A percentile compares a stretch with the other conserved stretches of the same genome.
These are phyloP conservation scores for Phymanthus crucifer DNA, from an alignment of 92 coral and sea anemone genomes.

Conservation along the genomic window DNA sequence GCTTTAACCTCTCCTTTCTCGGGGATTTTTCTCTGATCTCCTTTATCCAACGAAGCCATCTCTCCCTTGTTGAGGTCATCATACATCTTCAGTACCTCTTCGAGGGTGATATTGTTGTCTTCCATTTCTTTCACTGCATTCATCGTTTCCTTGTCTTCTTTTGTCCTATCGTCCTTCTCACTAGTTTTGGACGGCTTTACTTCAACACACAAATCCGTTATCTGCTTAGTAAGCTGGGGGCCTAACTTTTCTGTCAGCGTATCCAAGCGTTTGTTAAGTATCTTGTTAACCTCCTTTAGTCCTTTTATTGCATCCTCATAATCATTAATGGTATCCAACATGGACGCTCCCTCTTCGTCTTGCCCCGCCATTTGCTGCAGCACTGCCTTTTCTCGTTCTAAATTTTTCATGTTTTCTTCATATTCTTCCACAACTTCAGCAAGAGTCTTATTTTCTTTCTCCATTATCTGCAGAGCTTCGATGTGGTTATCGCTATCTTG, in stretches of 20 bases:
- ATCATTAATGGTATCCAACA: slow-evolving; percentile 47
- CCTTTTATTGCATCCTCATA: slow-evolving; percentile 57
- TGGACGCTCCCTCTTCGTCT: slow-evolving; percentile 34
- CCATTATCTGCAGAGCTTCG: slow-evolving; percentile 58
- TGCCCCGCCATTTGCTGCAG: slow-evolving; percentile 31
- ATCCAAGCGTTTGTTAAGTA: slow-evolving; percentile 33
- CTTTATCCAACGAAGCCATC: slow-evolving; percentile 13
- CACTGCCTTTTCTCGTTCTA: slow-evolving; percentile 46
- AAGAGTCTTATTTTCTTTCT: slow-evolving; percentile 50
- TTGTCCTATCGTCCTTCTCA: neutral
- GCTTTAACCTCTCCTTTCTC: neutral
- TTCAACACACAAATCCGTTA: slow-evolving; percentile 13
- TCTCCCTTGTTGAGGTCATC: slow-evolving; percentile 30
- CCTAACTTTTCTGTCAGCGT: slow-evolving; percentile 42
- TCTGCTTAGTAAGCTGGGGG: slow-evolving; percentile 29
- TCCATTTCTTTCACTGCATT: slow-evolving; percentile 41
- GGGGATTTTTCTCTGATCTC: slow-evolving; percentile 13
- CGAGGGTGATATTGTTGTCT: slow-evolving; percentile 36
- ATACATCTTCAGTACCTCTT: slow-evolving; percentile 38
- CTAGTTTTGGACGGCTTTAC: neutral
- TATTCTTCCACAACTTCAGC: slow-evolving; percentile 63
- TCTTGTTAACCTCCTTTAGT: slow-evolving; percentile 40
- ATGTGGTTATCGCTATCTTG: slow-evolving; percentile 24
- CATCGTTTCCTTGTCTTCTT: neutral
- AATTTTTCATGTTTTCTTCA: slow-evolving; percentile 55